Conservation (phyloP, 2,888 invertebrate genomes). For the Biston betularia region DNA sequence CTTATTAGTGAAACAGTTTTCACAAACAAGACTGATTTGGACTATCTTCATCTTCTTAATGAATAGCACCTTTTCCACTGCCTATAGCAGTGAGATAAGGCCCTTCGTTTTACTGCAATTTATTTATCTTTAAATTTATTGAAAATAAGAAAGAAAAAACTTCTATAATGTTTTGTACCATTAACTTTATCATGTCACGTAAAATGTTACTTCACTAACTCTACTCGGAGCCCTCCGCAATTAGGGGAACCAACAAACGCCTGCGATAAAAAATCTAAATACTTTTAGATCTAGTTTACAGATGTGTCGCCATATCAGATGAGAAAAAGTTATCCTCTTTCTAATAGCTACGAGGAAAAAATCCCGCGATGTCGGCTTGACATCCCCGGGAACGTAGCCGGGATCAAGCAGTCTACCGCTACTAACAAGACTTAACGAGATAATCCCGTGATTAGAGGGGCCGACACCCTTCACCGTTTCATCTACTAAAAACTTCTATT, state of each 20-base stretch:
- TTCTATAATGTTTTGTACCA: no score
- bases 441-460: slow-evolving; percentile 70
- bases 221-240: neutral
- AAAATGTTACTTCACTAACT: no score
- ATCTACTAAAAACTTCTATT: slow-evolving; percentile 49
- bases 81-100: no score
- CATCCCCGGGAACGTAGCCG: slow-evolving; percentile 41
- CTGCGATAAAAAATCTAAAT: slow-evolving; percentile 29
- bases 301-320: slow-evolving; percentile 36
- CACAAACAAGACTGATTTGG: no score
- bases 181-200: no score
- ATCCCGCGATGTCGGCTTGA: slow-evolving; percentile 49
- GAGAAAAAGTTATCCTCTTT: slow-evolving; percentile 45
- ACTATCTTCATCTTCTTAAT: no score
- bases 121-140: no score
- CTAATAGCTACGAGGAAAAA: slow-evolving; percentile 52
- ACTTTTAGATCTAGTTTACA: slow-evolving; percentile 44
- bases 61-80: no score
- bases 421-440: slow-evolving; percentile 63
- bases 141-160: no score
- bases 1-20: no score
- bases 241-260: slow-evolving; percentile 1
- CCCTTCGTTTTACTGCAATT: no score
- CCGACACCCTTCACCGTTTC: slow-evolving; percentile 55
- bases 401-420: slow-evolving; percentile 47